Conservation (phyloP, 1,140 invertebrate genomes). For the Aethina tumida region DNA sequence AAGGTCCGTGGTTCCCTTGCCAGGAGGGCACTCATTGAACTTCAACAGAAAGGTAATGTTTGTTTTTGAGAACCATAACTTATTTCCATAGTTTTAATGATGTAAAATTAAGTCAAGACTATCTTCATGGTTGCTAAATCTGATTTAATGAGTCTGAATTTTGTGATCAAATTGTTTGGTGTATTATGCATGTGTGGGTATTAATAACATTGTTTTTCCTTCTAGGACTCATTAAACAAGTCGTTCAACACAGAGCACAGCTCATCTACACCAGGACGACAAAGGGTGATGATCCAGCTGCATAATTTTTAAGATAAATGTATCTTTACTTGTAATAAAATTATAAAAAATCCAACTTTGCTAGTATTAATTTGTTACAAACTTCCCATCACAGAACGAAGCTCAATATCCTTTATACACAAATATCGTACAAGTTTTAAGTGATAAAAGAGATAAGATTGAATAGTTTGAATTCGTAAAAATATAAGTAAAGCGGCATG, state of each 20-base stretch:
- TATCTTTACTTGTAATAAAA: conserved; percentile 14
- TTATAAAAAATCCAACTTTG: not conserved
- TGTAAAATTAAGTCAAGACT: conserved; percentile 22
- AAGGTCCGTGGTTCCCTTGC: conserved; percentile 98
- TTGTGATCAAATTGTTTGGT: conserved; percentile 5
- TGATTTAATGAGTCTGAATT: conserved; percentile 52
- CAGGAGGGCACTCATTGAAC: conserved; percentile 83
- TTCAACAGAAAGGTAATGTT: conserved; percentile 74
- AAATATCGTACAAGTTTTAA: too few species aligned
- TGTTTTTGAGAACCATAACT: conserved; percentile 6
- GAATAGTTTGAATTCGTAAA: conserved; percentile 4
- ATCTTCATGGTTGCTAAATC: conserved; percentile 35
- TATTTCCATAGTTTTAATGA: conserved; percentile 13
- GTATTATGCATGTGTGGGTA: conserved; percentile 3
- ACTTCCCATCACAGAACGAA: not conserved
- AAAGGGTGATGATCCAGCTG: conserved; percentile 73
- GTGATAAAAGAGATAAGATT: too few species aligned
- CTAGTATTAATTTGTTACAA: not conserved
- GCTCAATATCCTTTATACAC: too few species aligned
- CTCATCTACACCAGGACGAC: conserved; percentile 96
- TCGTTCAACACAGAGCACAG: conserved; percentile 95
- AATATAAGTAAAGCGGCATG: not conserved
- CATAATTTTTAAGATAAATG: conserved; percentile 32
- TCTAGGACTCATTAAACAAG: conserved; percentile 88
- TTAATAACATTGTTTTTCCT: conserved; percentile 30